Percentiles rank a stretch among this genome's conserved stretches.
These are phyloP conservation scores for Mesodorylaimus sp. DNA, from an alignment of 2,888 invertebrate genomes.

Conservation along the genomic window DNA sequence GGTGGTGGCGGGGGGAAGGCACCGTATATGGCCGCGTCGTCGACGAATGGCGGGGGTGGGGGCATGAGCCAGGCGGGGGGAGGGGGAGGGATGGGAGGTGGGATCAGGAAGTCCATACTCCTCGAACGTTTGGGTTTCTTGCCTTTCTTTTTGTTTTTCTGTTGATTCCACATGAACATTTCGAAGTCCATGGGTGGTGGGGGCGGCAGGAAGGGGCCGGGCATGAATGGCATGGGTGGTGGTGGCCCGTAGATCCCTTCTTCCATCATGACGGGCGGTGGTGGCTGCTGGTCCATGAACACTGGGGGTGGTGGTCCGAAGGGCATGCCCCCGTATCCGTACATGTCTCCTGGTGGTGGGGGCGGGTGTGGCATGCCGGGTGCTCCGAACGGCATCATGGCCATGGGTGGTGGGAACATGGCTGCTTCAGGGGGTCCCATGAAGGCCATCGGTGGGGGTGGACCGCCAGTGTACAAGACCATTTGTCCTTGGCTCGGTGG, in stretches of 20 bases:
- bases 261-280: neutral
- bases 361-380: slow-evolving; percentile 1
- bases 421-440: neutral
- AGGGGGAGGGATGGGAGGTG: no score
- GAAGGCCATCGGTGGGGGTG: neutral
- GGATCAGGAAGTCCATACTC: no score
- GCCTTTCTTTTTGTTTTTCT: no score
- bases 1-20: no score
- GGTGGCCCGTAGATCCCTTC: neutral
- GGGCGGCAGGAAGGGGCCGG: neutral
- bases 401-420: neutral
- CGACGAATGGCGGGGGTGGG: no score
- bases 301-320: no score
- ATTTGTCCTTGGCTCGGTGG: no score
- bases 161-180: neutral
- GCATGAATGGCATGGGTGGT: neutral
- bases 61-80: no score
- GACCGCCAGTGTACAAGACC: neutral
- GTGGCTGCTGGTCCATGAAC: neutral
- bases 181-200: neutral
- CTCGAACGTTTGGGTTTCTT: no score
- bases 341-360: neutral
- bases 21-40: no score
- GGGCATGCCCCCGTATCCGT: no score
- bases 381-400: neutral